phyloP scores from a whole-genome alignment of 2,888 invertebrate genomes.

The Pilophorus perplexus region DNA sequence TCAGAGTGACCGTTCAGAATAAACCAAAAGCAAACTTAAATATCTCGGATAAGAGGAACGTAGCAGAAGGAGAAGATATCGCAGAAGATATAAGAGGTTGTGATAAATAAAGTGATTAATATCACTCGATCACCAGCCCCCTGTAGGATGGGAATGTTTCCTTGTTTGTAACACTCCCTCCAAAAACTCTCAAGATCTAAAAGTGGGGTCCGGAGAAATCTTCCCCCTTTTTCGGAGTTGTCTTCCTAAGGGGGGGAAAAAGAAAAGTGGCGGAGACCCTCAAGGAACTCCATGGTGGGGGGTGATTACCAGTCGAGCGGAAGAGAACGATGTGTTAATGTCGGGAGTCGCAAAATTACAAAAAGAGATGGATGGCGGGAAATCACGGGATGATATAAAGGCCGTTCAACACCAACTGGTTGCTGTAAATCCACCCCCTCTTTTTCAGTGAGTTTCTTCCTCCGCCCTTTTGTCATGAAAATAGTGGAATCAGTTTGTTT shows the following conservation, averaged over 20 bases:
- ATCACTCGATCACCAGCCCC: background rate
- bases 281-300: background rate
- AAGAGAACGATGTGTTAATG: conserved; percentile 9
- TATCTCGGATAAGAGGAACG: too few relatives aligned
- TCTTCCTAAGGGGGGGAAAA: background rate
- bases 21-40: too few relatives aligned
- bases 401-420: background rate
- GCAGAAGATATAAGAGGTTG: background rate
- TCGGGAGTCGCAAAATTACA: background rate
- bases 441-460: too few relatives aligned
- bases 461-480: too few relatives aligned
- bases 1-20: too few relatives aligned
- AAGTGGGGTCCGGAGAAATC: background rate
- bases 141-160: background rate
- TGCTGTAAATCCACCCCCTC: background rate
- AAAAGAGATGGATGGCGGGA: background rate
- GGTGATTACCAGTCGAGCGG: background rate
- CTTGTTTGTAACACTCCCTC: background rate
- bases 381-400: conserved; percentile 4
- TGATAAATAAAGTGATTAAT: conserved; percentile 11
- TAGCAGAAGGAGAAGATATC: too few relatives aligned
- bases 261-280: background rate
- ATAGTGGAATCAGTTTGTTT: too few relatives aligned
- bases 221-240: background rate
- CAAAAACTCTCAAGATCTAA: background rate